Base-by-base conservation (phyloP, 2,113 vertebrate genomes). In the Forbesichthys papilliferus region DNA sequence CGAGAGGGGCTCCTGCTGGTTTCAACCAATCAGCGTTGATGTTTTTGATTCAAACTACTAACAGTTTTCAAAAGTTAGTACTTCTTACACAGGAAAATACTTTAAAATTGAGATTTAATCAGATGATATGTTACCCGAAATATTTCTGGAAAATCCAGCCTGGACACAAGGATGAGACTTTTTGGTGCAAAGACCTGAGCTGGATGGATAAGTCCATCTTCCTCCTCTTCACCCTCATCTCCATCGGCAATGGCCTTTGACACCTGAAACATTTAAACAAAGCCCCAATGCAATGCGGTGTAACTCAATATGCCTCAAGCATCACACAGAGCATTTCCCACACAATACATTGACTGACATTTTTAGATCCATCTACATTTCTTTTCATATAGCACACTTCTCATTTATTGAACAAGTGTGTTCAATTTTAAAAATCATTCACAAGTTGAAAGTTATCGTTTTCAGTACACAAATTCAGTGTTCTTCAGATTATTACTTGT, bases 111-210 rank as follows among this genome's bases (percentile, higher is more conserved):
- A 73, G 66, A 79, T 85, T 73, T 74, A 75, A 83, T 80, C 73
- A 56, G 12, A 63, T 53, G 14, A 46, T 27, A 75, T 72, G 77
- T 96, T 96, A 99, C 97, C 96, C 96, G 94, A 91, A 97, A 99
- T 89, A 98, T 96, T 92, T 99, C 98, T 9, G 95, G 95, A 89
- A 95, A 97, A 93, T 99, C 96, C 75, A 98, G 89, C 90, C 96
- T 94, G 87, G 98, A 98, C 49, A 99, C 96, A 63, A 99, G 91
- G 70, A 99, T 97, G 79, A 99, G 90, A 88, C 98, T 98, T 92
- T 99, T 99, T 71, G 98, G 98, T 88, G 96, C 94, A 93, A 99
- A 98, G 10, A 97, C 93, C 94, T 98, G 94, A 67, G 97, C 96
- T 77, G 98, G 98, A 5, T 95, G 96, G 90, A 99, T 97, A 90